phyloP scores from a whole-genome alignment of 2,113 vertebrate genomes.

The Pongo abelii region DNA sequence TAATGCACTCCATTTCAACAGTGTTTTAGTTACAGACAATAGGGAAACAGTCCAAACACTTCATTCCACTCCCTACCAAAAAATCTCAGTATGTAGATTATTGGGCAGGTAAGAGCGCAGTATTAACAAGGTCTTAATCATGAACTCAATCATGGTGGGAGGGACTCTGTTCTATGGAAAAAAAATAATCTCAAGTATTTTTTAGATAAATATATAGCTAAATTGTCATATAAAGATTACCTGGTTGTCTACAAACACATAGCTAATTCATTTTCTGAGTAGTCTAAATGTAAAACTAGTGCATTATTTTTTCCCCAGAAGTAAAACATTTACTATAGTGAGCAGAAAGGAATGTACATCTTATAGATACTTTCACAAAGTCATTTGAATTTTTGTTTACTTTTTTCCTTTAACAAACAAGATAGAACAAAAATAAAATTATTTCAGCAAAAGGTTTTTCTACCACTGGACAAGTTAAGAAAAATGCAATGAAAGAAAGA shows the following conservation, averaged over 20 bases:
- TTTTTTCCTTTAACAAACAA: constrained; percentile 79
- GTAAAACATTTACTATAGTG: constrained; percentile 87
- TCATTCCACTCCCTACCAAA: accelerated
- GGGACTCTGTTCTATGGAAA: neutral
- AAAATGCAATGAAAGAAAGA: neutral
- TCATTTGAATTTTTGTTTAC: constrained; percentile 79
- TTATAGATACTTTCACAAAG: constrained; percentile 82
- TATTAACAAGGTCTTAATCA: neutral
- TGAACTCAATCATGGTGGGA: neutral
- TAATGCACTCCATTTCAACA: neutral
- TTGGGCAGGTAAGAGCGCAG: neutral
- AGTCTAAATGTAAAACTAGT: neutral
- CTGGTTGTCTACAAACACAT: neutral
- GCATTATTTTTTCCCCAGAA: constrained; percentile 69
- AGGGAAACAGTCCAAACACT: neutral
- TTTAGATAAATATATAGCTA: neutral
- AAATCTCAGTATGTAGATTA: neutral
- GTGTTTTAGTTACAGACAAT: neutral
- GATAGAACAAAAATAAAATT: constrained; percentile 74
- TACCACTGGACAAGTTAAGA: constrained; percentile 40
- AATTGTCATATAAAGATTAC: neutral
- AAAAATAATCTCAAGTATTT: neutral
- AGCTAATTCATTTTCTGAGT: neutral
- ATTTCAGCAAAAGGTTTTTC: constrained; percentile 74
- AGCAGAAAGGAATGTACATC: constrained; percentile 84